Percentiles rank a stretch among this genome's conserved stretches.
Conservation (phyloP, 1,140 invertebrate genomes). For the Heliconius hermathena region DNA sequence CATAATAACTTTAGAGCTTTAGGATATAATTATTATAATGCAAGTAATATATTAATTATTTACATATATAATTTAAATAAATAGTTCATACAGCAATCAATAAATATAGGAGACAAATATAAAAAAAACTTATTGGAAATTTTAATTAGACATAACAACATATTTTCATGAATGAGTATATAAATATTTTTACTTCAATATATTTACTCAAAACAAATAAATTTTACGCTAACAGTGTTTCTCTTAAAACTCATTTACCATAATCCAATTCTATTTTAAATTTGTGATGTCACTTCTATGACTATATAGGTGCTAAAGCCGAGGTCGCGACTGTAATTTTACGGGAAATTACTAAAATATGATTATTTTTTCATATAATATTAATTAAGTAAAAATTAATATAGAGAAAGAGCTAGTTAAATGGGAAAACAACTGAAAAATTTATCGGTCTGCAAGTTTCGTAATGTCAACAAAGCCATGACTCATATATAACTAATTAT, state of each 20-base stretch:
- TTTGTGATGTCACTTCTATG: conserved; percentile 57
- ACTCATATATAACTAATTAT: conserved; percentile 36
- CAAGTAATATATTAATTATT: not conserved
- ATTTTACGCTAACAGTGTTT: conserved; percentile 16
- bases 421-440: conserved; percentile 20
- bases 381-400: not conserved
- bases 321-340: not conserved
- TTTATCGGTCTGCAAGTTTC: conserved; percentile 31
- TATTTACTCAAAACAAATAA: conserved; percentile 11
- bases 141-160: not conserved
- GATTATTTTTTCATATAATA: not conserved
- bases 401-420: not conserved
- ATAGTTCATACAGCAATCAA: not conserved
- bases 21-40: not conserved
- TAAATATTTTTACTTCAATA: conserved; percentile 10
- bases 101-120: not conserved
- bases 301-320: conserved; percentile 35
- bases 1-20: not conserved
- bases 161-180: not conserved
- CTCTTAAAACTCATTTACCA: conserved; percentile 37
- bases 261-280: conserved; percentile 56
- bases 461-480: conserved; percentile 64
- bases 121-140: not conserved
- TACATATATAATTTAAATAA: not conserved
- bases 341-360: not conserved